Conservation (phyloP, 2,888 invertebrate species). For the Fragum whitleyi region DNA sequence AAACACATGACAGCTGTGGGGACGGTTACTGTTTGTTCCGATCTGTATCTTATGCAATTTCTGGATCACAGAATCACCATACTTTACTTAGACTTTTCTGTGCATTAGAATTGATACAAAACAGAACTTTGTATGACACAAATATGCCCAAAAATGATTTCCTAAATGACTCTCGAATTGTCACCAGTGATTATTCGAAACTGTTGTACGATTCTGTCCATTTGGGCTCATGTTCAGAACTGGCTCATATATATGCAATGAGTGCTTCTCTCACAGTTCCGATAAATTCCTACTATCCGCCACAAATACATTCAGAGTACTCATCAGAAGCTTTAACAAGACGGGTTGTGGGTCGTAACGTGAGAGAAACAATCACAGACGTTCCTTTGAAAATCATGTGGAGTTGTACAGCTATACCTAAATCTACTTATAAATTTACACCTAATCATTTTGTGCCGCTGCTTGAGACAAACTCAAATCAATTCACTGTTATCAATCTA, state of each 20-base stretch:
- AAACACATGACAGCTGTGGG: no score
- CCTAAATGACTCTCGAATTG: neutral
- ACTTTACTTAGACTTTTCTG: no score
- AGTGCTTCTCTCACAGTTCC: neutral
- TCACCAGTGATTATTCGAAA: neutral
- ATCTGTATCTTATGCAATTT: neutral
- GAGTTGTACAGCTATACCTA: neutral
- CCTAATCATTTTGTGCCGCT: neutral
- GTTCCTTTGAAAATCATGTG: neutral
- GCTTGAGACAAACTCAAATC: no score
- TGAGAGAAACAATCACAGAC: neutral
- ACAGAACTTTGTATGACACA: no score
- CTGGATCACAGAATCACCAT: slow-evolving; percentile 8
- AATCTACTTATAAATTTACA: neutral
- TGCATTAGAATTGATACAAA: no score
- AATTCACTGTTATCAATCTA: no score
- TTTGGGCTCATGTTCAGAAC: neutral
- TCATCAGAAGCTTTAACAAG: slow-evolving; percentile 12
- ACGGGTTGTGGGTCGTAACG: neutral
- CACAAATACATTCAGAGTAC: neutral
- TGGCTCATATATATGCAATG: slow-evolving; percentile 6
- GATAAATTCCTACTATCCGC: neutral
- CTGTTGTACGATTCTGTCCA: neutral
- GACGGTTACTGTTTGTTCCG: slow-evolving; percentile 11
- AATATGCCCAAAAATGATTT: slow-evolving; percentile 6